These are phyloP conservation scores for Oryzias dopingdopingensis DNA, from an alignment of 2,797 vertebrate genomes.

Conservation along the genomic window DNA sequence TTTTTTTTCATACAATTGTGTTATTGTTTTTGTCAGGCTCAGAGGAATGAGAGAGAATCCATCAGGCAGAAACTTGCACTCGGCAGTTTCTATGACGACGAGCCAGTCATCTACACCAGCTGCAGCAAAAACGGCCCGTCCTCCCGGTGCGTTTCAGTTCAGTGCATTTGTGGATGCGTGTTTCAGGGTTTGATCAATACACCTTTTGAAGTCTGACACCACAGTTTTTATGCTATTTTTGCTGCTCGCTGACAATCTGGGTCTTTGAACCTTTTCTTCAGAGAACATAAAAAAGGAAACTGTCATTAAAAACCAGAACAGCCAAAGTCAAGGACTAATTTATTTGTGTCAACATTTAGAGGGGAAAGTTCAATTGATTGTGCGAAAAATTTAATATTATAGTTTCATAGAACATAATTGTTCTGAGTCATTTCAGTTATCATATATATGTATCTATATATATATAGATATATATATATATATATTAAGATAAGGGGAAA, in stretches of 20 bases:
- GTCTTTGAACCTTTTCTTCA: slow-evolving; percentile 9
- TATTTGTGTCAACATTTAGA: no score
- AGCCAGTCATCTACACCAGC: slow-evolving; percentile 93
- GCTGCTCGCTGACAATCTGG: slow-evolving; percentile 2
- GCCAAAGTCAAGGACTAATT: no score
- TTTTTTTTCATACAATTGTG: no score
- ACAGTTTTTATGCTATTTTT: slow-evolving; percentile 17
- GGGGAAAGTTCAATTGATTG: no score
- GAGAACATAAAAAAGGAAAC: no score
- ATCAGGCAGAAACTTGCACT: slow-evolving; percentile 98
- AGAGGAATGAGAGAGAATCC: slow-evolving; percentile 96
- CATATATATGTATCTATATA: no score
- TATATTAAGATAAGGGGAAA: no score
- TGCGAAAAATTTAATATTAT: no score
- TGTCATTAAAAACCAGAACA: no score
- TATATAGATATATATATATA: no score
- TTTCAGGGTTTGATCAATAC: slow-evolving; percentile 39
- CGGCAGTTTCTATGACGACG: slow-evolving; percentile 98
- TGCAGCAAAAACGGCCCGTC: slow-evolving; percentile 91
- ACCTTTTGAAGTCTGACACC: slow-evolving; percentile 20
- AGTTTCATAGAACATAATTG: no score
- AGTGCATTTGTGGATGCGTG: slow-evolving; percentile 13
- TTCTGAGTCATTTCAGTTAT: no score
- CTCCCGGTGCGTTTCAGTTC: slow-evolving; percentile 81
- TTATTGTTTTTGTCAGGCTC: slow-evolving; percentile 79